Conservation (phyloP, 2,113 vertebrate species). For the Grammomys dolichurus region DNA sequence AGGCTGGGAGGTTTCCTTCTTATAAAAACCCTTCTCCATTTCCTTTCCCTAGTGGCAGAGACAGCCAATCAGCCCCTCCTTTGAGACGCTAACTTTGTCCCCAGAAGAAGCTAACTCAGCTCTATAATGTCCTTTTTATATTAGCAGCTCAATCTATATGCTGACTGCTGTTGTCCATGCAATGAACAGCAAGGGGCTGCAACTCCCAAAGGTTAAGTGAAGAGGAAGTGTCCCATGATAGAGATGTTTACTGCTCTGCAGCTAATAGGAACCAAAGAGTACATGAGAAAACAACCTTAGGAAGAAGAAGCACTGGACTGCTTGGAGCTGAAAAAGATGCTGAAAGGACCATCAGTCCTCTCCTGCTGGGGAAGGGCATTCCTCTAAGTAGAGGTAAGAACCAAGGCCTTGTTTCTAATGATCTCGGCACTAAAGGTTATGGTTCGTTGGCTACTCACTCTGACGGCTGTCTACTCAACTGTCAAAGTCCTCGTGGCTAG, state of each 20-base stretch:
- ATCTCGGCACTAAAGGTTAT: background rate
- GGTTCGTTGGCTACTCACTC: background rate
- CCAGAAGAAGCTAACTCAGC: background rate
- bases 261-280: background rate
- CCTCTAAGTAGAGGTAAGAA: background rate
- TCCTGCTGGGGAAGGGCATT: background rate
- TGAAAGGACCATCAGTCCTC: background rate
- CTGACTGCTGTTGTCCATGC: background rate
- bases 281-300: background rate
- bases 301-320: background rate
- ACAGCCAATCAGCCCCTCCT: background rate
- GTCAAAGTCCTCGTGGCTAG: background rate
- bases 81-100: background rate
- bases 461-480: background rate
- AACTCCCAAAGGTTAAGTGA: background rate
- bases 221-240: background rate
- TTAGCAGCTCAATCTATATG: conserved; percentile 36
- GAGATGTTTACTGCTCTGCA: background rate
- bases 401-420: conserved; percentile 22
- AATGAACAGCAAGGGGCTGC: conserved; percentile 2
- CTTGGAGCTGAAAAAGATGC: background rate
- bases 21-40: background rate
- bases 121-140: background rate
- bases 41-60: background rate
- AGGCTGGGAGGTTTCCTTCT: background rate